phyloP scores from a whole-genome alignment of 2,113 vertebrate species.

The Urocitellus parryii region DNA sequence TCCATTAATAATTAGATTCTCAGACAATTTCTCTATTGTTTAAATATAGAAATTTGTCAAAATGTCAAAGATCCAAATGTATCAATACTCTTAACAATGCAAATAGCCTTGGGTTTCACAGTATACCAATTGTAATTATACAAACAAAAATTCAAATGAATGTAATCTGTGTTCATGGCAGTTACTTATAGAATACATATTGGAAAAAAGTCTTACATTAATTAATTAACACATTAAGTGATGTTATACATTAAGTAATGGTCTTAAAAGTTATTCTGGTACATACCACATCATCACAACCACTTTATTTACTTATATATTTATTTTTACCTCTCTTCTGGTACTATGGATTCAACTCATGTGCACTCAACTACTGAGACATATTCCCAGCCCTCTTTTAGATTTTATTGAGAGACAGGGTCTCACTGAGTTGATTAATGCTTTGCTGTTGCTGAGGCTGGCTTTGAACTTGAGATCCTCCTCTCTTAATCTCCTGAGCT shows the following conservation, averaged over 20 bases:
- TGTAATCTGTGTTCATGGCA: neutral
- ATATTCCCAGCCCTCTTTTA: too few relatives aligned
- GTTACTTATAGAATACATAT: neutral
- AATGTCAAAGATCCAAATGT: neutral
- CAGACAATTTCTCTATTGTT: neutral
- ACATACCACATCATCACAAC: neutral
- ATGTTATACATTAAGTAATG: neutral
- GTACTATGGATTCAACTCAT: too few relatives aligned
- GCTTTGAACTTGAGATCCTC: too few relatives aligned
- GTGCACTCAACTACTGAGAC: too few relatives aligned
- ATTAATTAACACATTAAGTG: too few relatives aligned
- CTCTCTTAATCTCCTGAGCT: too few relatives aligned
- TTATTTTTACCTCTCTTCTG: too few relatives aligned
- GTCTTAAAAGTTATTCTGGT: neutral
- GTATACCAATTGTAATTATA: neutral
- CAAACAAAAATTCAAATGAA: neutral
- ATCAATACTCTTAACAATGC: neutral
- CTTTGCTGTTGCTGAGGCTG: too few relatives aligned
- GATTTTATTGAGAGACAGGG: too few relatives aligned
- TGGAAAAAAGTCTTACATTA: neutral
- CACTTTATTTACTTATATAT: too few relatives aligned
- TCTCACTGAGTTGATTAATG: too few relatives aligned
- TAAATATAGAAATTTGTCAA: neutral
- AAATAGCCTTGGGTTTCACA: neutral
- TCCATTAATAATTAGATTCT: neutral